phyloP scores from a whole-genome alignment of 2,888 invertebrate genomes.

The Pasiphila rectangulata region DNA sequence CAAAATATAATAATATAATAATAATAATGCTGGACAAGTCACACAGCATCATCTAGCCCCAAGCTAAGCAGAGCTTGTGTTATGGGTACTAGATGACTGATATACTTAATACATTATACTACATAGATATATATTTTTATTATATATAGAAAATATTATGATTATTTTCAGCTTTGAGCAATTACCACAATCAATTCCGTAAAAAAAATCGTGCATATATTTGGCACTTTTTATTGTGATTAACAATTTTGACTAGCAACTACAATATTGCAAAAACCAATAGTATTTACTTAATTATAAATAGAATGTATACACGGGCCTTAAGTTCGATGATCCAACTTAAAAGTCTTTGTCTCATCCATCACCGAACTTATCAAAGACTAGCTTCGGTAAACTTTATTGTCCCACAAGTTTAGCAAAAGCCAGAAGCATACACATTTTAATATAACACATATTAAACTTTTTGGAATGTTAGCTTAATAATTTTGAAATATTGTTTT shows the following conservation, averaged over 20 bases:
- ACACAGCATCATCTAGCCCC: no score
- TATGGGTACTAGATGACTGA: neutral
- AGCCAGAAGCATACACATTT: constrained; percentile 15
- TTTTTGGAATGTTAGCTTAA: constrained; percentile 19
- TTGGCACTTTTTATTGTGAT: constrained; percentile 64
- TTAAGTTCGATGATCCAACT: neutral
- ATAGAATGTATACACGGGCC: neutral
- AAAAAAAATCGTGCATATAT: constrained; percentile 54
- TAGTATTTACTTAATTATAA: constrained; percentile 2
- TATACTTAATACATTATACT: no score
- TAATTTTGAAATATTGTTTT: constrained; percentile 7
- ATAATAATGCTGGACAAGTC: no score
- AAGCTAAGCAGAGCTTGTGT: no score
- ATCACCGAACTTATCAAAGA: neutral
- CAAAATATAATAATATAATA: no score
- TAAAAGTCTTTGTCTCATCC: neutral
- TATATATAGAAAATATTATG: neutral
- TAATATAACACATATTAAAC: constrained; percentile 14
- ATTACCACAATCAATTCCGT: constrained; percentile 46
- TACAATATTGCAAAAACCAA: constrained; percentile 37
- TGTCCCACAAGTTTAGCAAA: constrained; percentile 3
- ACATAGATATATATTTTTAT: neutral
- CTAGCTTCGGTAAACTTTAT: neutral
- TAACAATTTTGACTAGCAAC: constrained; percentile 60
- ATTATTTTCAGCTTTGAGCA: constrained; percentile 16